These are phyloP conservation scores for Cardiocondyla obscurior DNA, from an alignment of 1,140 invertebrate species.

Conservation along the genomic window DNA sequence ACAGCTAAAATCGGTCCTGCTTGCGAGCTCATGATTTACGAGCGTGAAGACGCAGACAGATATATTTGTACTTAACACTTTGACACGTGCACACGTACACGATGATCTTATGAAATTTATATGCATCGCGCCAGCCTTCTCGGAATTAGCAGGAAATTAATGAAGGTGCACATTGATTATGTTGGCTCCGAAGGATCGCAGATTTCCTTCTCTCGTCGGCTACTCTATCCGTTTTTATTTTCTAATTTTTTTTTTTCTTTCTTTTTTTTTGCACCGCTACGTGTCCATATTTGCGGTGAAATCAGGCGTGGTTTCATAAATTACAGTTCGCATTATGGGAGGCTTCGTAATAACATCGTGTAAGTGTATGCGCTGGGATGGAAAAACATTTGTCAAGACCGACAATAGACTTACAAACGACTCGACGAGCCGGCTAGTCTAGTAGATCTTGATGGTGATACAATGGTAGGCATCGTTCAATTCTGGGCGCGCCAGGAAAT, in stretches of 20 bases:
- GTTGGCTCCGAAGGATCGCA: background rate
- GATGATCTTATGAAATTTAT: background rate
- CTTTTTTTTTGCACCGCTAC: background rate
- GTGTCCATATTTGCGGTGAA: conserved; percentile 25
- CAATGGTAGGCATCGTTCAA: conserved; percentile 72
- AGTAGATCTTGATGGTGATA: conserved; percentile 63
- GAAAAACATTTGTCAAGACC: conserved; percentile 61
- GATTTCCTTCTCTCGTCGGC: background rate
- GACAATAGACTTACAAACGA: conserved; percentile 70
- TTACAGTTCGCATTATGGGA: background rate
- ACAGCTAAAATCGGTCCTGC: conserved; percentile 20
- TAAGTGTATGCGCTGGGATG: conserved; percentile 30
- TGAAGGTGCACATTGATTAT: background rate
- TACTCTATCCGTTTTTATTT: background rate
- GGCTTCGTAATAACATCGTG: conserved; percentile 31
- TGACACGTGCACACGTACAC: background rate
- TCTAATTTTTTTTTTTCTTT: background rate
- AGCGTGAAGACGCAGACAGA: conserved; percentile 1
- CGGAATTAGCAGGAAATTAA: conserved; percentile 18
- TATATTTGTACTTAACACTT: conserved; percentile 50
- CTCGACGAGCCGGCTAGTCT: conserved; percentile 62
- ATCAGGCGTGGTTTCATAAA: conserved; percentile 22
- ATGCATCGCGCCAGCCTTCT: background rate
- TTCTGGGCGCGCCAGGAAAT: conserved; percentile 74
- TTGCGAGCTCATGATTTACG: conserved; percentile 42